Evolutionary conservation across 37 sponge, comb jelly and placozoan species (phyloP), one percentile per base, ranked within the genome.

Genomic region (Axinella damicornis): DNA sequence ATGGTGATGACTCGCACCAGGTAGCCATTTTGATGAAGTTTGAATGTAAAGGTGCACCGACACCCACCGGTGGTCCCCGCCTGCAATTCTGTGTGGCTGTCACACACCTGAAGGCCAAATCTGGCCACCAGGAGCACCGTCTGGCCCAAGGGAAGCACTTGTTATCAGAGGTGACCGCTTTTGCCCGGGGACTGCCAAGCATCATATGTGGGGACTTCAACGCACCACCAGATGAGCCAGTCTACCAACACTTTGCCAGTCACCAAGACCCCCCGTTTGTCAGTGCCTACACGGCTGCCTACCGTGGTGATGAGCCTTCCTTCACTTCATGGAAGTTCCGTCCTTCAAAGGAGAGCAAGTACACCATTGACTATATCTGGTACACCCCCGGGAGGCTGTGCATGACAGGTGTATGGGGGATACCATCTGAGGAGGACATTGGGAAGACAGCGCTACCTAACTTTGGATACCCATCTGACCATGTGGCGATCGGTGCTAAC

Each of bases 351-450:
- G 90, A 85, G 36, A 62, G 60, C 20, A 57, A 78, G 65, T 79
- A 88, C 35, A 93, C 90, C 2, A 80, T 89, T 19, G 94, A 93
- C 71, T 93, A 93, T 62, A 89, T 93, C 54, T 93, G 94, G 94
- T 90, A 80, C 66, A 58, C 73, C 24, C 20, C 24, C 0, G 55
- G 57, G 13, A 60, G 55, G 31, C 65, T 93, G 2, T 0, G 21
- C 6, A 69, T 77, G 53, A 41, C 46, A 1, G 54, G 31, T 15
- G 58, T 85, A 15, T 83, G 68, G 70, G 60, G 30, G 2, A 37
- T 89, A 19, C 87, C 90, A 12, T 73, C 64, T 22, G 60, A 40
- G 24, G 81, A 77, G 39, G 90, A 85, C 18, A 89, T 89, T 21
- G 87, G 91, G 28, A 38, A 74, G 53, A 52, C 52, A 59, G 91